Base-by-base conservation (phyloP, 2,113 vertebrate species). In the Perca flavescens region DNA sequence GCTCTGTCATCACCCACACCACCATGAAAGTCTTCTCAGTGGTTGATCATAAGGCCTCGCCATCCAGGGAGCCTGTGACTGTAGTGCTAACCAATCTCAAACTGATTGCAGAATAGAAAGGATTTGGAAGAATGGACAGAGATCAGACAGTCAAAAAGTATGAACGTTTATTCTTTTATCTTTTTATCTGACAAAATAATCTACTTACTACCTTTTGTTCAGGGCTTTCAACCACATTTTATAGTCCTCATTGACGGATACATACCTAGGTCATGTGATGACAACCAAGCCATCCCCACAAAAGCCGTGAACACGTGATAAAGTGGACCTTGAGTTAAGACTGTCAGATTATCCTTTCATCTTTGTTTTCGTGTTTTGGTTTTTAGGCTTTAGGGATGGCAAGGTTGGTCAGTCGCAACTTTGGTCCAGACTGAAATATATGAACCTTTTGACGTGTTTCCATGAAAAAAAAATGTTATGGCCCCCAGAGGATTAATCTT, bases 21-120 rank as follows among this genome's bases (percentile, higher is more conserved):
- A 93, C 92, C 76, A 89, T 94, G 92, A 95, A 92, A 19, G 90
- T 95, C 56, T 95, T 94, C 73, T 92, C 94, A 1, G 83, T 95
- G 3, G 62, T 80, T 0, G 74, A 86, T 16, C 84, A 74, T 62
- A 89, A 77, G 64, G 19, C 66, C 6, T 36, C 4, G 0, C 52
- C 57, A 0, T 21, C 80, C 47, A 72, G 16, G 15, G 47, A 79
- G 17, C 61, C 83, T 0, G 68, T 74, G 21, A 66, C 66, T 36
- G 83, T 94, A n/a, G 84, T 91, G n/a, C 84, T 94, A 1, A 94
- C 91, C 49, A 81, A 88, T 17, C 80, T 91, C 22, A 91, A 83
- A 71, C 79, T 67, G 25, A 84, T 43, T 43, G 40, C 11, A 2
- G 16, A 86, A 22, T 82, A 86, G 28, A 50, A 47, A 54, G 5